phyloP scores from a whole-genome alignment of 2,797 vertebrate species.

The Thamnophis elegans region DNA sequence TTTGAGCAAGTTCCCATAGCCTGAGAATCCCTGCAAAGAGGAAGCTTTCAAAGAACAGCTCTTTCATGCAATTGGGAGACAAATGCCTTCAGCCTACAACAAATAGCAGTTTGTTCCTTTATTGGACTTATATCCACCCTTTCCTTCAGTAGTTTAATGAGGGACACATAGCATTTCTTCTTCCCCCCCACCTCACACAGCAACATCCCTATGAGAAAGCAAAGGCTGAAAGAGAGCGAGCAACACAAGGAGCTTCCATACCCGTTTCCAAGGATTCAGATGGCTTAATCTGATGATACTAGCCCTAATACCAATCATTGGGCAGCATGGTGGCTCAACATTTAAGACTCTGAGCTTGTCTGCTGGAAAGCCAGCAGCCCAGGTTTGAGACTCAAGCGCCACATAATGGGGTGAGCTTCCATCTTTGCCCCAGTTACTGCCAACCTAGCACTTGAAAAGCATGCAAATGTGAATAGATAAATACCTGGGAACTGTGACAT shows the following conservation, averaged over 20 bases:
- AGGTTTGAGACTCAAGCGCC: neutral
- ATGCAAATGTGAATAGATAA: neutral
- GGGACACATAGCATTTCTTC: neutral
- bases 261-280: neutral
- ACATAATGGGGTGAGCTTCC: neutral
- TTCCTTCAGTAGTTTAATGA: neutral
- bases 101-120: neutral
- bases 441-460: neutral
- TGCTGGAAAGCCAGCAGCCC: neutral
- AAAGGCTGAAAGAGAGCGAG: neutral
- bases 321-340: neutral
- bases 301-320: neutral
- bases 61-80: neutral
- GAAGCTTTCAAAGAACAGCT: neutral
- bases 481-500: neutral
- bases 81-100: neutral
- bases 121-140: neutral
- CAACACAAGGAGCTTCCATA: neutral
- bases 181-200: neutral
- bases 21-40: neutral
- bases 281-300: neutral
- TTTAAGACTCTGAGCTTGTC: neutral
- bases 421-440: neutral
- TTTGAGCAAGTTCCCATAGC: too few relatives aligned
- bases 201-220: neutral